phyloP scores from a whole-genome alignment of 2,797 vertebrate species.

The Thunnus albacares region DNA sequence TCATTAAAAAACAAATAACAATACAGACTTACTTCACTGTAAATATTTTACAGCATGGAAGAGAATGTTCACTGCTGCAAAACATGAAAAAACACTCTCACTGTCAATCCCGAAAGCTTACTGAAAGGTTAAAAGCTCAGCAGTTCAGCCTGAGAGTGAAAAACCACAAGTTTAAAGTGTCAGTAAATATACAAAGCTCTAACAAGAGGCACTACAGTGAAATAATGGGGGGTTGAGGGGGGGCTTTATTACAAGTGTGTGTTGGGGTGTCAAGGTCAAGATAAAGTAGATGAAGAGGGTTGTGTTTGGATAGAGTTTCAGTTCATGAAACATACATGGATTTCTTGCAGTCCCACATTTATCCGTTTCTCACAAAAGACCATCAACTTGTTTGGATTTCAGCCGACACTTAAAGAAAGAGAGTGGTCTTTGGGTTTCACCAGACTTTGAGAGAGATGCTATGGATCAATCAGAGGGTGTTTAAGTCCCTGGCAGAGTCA shows the following conservation, averaged over 20 bases:
- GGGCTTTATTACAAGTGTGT: not conserved
- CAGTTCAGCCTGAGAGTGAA: not conserved
- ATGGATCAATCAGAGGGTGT: constrained; percentile 66
- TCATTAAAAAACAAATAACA: not conserved
- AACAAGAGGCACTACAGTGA: constrained; percentile 10
- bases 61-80: not conserved
- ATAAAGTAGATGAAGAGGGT: not conserved
- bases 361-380: constrained; percentile 14
- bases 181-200: not conserved
- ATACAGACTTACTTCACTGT: not conserved
- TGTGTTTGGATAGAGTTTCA: constrained; percentile 3
- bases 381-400: not conserved
- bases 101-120: not conserved
- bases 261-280: not conserved
- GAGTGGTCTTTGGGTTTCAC: constrained; percentile 21
- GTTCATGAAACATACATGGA: constrained; percentile 18
- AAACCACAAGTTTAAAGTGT: constrained; percentile 4
- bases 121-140: constrained; percentile 4
- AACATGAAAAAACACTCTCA: not conserved
- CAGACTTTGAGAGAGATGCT: constrained; percentile 35
- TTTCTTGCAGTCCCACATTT: constrained; percentile 4
- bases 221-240: not conserved
- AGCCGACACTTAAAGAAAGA: constrained; percentile 12
- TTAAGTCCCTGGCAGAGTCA: constrained; percentile 66
- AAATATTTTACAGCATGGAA: not conserved